Conservation (phyloP, 2,113 vertebrate genomes). For the Mohoua ochrocephala region DNA sequence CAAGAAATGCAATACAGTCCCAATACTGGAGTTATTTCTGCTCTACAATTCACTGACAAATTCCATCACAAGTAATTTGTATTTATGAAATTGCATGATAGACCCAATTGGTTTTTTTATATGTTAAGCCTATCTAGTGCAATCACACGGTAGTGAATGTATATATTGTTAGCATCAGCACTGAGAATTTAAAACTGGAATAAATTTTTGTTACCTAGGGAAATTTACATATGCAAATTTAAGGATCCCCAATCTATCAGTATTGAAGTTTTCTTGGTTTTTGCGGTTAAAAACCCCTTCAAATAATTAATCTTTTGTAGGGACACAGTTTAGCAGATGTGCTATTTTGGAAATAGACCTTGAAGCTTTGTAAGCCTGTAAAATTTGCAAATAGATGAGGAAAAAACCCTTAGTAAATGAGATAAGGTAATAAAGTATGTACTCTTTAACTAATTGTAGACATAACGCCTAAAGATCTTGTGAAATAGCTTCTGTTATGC, state of each 20-base stretch:
- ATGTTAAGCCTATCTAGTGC: background rate
- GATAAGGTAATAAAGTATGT: slow-evolving; percentile 23
- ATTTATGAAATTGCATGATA: background rate
- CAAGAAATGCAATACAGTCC: background rate
- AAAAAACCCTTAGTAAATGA: background rate
- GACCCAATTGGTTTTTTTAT: background rate
- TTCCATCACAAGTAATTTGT: background rate
- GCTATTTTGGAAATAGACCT: background rate
- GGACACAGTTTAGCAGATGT: background rate
- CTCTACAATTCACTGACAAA: background rate
- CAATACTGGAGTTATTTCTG: background rate
- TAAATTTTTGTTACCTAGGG: slow-evolving; percentile 21
- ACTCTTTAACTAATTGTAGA: slow-evolving; percentile 39
- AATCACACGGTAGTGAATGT: background rate
- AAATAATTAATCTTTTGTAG: slow-evolving; percentile 16
- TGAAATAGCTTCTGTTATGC: slow-evolving; percentile 24
- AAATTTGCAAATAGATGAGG: slow-evolving; percentile 37
- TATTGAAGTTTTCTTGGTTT: background rate
- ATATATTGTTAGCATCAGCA: slow-evolving; percentile 1
- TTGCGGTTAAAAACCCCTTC: background rate
- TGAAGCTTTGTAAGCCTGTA: background rate
- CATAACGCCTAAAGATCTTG: background rate
- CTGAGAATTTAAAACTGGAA: background rate
- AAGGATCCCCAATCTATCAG: background rate
- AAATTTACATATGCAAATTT: slow-evolving; percentile 33